Conservation (phyloP, 2,888 invertebrate genomes). For the Leptinotarsa peninsularis region DNA sequence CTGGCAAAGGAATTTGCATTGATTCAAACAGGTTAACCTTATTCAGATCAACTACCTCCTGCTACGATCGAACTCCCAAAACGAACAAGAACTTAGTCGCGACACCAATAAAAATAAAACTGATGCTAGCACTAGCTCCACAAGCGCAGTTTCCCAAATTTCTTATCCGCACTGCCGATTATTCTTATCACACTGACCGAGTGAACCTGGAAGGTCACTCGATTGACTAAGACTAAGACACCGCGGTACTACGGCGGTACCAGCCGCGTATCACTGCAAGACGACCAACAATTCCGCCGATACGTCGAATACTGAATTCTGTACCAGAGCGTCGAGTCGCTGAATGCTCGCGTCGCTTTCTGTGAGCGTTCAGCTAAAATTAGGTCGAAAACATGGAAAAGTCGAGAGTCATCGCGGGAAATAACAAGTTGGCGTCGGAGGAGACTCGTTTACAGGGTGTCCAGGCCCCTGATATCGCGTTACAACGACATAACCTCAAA, state of each 20-base stretch:
- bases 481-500: no score
- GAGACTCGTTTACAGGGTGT: neutral
- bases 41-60: no score
- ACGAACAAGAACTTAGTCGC: neutral
- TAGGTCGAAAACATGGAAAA: conserved; percentile 13
- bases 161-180: neutral
- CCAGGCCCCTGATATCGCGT: neutral
- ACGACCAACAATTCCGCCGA: conserved; percentile 10
- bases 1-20: no score
- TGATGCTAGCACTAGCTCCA: neutral
- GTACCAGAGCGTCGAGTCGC: neutral
- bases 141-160: neutral
- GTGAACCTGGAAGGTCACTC: neutral
- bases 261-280: neutral
- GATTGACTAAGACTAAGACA: neutral
- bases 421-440: conserved; percentile 16
- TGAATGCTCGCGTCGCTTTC: neutral
- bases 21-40: no score
- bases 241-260: neutral
- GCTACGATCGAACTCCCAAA: neutral
- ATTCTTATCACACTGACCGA: neutral
- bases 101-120: neutral
- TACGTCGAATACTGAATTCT: no score
- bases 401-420: conserved; percentile 14
- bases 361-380: conserved; percentile 1